Percentiles rank a stretch among this genome's conserved stretches.
phyloP scores from a whole-genome alignment of 2,797 vertebrate genomes.

The Ctenochaetus hawaiiensis region DNA sequence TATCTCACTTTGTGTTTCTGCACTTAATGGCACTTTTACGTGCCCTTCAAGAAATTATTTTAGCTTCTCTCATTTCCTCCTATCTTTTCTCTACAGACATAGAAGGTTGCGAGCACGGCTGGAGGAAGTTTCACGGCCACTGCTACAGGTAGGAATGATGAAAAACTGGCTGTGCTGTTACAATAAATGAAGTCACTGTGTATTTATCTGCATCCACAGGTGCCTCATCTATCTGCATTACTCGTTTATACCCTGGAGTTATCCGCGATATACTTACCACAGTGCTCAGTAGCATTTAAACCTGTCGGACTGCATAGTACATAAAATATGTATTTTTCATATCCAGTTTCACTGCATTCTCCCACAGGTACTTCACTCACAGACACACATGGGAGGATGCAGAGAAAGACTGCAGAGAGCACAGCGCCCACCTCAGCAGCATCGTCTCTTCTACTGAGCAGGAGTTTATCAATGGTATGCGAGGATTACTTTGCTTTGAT shows the following conservation, averaged over 20 bases:
- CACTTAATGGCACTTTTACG: neutral
- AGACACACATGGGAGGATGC: constrained; percentile 96
- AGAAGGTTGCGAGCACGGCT: constrained; percentile 94
- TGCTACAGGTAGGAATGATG: constrained; percentile 88
- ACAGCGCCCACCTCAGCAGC: constrained; percentile 93
- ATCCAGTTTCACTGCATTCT: constrained; percentile 17
- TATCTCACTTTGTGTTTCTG: constrained; percentile 24
- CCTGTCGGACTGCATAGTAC: constrained; percentile 27
- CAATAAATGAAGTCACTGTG: constrained; percentile 18
- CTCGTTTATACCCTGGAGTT: constrained; percentile 27
- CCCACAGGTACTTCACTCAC: constrained; percentile 87
- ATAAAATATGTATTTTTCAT: constrained; percentile 45
- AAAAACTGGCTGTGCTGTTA: constrained; percentile 10
- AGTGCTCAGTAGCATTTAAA: constrained; percentile 38
- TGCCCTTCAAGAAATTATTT: constrained; percentile 22
- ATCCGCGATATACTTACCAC: constrained; percentile 24
- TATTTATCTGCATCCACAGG: constrained; percentile 27
- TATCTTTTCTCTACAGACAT: constrained; percentile 85
- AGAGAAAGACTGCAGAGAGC: constrained; percentile 94
- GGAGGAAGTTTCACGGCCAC: constrained; percentile 98
- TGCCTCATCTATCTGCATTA: constrained; percentile 50
- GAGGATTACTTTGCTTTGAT: neutral
- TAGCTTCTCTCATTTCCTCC: constrained; percentile 22
- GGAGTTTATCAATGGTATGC: constrained; percentile 91
- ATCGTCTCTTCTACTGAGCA: constrained; percentile 91